Evolutionary conservation across 2,797 vertebrate genomes (phyloP).

Genomic region (Myotis pilosus): DNA sequence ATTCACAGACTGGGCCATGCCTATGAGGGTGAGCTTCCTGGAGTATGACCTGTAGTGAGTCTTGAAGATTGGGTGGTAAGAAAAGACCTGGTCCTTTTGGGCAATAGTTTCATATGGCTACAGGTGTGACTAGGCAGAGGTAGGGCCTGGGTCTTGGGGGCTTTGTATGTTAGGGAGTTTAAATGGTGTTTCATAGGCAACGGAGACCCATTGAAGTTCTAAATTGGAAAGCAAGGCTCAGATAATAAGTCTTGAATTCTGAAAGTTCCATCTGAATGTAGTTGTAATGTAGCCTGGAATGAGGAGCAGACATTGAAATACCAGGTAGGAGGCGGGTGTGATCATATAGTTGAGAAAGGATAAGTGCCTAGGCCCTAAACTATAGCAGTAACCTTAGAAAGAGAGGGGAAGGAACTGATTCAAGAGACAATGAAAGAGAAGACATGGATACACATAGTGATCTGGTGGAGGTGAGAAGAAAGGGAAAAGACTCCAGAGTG

Average conservation of each 20-base stretch:
- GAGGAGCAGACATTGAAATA: background rate
- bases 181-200: background rate
- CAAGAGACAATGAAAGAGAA: background rate
- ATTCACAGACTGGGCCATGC: background rate
- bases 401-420: background rate
- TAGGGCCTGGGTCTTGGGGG: background rate
- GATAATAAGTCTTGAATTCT: constrained; percentile 1
- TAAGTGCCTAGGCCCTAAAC: background rate
- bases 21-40: background rate
- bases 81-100: background rate
- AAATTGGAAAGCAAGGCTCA: background rate
- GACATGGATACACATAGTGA: background rate
- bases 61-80: background rate
- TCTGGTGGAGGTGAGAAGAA: background rate
- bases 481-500: background rate
- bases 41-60: background rate
- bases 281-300: background rate
- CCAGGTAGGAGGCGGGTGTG: background rate
- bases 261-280: background rate
- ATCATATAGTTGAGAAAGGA: background rate
- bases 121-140: background rate
- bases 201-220: background rate
- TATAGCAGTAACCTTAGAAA: background rate
- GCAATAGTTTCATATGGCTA: background rate
- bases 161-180: background rate